These are phyloP conservation scores for Jaculus jaculus DNA, from an alignment of 2,113 vertebrate species.

Conservation along the genomic window DNA sequence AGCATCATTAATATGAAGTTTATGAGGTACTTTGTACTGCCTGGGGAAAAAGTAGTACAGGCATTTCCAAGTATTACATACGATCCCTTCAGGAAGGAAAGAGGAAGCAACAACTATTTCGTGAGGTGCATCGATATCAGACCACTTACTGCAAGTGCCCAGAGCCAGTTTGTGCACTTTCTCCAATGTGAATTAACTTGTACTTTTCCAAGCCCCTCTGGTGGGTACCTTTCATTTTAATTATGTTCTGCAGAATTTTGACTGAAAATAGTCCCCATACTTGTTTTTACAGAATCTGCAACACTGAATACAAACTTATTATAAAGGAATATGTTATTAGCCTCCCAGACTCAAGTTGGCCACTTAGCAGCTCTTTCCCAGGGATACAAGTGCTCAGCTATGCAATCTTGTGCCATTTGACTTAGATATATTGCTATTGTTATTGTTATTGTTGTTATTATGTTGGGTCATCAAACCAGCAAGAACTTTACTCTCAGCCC, in stretches of 20 bases:
- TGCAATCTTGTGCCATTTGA: not conserved
- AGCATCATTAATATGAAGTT: slow-evolving; percentile 54
- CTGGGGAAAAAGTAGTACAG: slow-evolving; percentile 26
- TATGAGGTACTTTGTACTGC: slow-evolving; percentile 51
- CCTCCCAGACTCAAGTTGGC: not conserved
- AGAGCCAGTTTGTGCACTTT: not conserved
- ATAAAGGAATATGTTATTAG: not conserved
- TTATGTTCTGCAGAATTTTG: slow-evolving; percentile 41
- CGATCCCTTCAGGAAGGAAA: slow-evolving; percentile 36
- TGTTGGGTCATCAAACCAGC: not conserved
- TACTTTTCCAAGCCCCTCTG: slow-evolving; percentile 30
- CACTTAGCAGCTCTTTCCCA: not conserved
- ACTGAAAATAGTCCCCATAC: not conserved
- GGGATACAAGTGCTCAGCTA: not conserved
- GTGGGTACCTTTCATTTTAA: slow-evolving; percentile 44
- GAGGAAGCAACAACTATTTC: not conserved
- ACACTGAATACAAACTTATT: not conserved
- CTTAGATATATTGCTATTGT: not conserved
- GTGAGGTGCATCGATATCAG: not conserved
- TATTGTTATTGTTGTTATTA: not conserved
- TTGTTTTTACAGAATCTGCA: not conserved
- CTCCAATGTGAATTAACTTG: slow-evolving; percentile 55
- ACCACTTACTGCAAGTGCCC: not conserved
- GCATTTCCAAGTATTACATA: slow-evolving; percentile 34
- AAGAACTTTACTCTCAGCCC: not conserved